A percentile compares a stretch with the other conserved stretches of the same genome.
phyloP scores from a whole-genome alignment of 1,140 invertebrate genomes.

The Drosophila nigrodunni region DNA sequence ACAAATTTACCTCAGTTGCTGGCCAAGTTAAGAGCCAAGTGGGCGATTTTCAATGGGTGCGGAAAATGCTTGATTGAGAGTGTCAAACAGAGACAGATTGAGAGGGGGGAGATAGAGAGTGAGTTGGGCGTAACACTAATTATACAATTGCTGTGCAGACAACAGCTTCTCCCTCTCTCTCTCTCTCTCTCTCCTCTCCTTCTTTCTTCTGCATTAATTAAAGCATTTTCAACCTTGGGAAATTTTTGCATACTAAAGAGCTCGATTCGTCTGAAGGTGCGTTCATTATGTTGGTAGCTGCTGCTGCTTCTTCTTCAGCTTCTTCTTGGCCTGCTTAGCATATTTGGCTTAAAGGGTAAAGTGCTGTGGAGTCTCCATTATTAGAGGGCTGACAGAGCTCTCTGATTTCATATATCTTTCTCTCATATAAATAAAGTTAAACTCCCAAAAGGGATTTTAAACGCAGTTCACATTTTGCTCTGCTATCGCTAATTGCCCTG shows the following conservation, averaged over 20 bases:
- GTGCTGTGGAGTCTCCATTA: conserved; percentile 33
- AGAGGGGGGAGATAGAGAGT: neutral
- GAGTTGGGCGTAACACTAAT: conserved; percentile 40
- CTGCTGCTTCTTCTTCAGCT: too few species aligned
- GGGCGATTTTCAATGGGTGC: conserved; percentile 33
- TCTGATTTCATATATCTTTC: conserved; percentile 34
- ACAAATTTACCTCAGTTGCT: conserved; percentile 39
- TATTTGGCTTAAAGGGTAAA: conserved; percentile 31
- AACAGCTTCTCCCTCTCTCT: neutral
- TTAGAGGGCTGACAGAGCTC: conserved; percentile 9
- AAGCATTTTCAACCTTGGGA: conserved; percentile 42
- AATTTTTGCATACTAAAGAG: conserved; percentile 54
- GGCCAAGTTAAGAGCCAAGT: conserved; percentile 18
- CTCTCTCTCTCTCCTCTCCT: neutral
- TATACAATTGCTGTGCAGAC: conserved; percentile 51
- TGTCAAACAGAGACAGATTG: neutral
- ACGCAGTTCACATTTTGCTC: neutral
- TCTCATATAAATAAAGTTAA: neutral
- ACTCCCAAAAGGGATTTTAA: conserved; percentile 13
- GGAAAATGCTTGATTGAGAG: conserved; percentile 28
- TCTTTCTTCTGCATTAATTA: conserved; percentile 43
- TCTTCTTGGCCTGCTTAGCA: conserved; percentile 26
- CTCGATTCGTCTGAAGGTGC: conserved; percentile 17
- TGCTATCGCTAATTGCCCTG: conserved; percentile 30
- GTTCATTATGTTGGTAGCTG: conserved; percentile 41